Conservation (phyloP, 2,797 vertebrate species). For the Sebastes trivittatus region DNA sequence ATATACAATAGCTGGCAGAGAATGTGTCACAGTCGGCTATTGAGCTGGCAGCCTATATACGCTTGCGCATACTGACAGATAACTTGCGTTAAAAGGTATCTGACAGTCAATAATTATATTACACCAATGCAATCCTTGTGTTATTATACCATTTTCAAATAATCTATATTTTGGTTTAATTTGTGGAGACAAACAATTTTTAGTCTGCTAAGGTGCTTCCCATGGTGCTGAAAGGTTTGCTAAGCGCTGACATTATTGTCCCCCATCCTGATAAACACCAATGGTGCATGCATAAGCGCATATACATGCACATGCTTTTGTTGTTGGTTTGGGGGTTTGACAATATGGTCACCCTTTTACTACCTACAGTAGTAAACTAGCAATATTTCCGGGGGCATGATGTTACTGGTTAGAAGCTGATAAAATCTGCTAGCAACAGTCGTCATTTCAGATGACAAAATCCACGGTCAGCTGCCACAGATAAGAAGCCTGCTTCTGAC, state of each 20-base stretch:
- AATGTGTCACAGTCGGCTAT: not conserved
- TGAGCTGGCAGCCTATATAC: accelerated
- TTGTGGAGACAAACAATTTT: too few relatives aligned
- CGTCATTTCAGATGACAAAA: not conserved
- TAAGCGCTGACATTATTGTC: too few relatives aligned
- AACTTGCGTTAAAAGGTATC: too few relatives aligned
- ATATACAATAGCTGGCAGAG: not conserved
- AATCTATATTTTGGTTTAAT: too few relatives aligned
- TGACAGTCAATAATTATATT: too few relatives aligned
- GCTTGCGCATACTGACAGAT: too few relatives aligned
- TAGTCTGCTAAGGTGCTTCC: accelerated
- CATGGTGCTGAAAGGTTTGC: too few relatives aligned
- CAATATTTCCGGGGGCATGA: not conserved
- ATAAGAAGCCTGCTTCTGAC: not conserved
- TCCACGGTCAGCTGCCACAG: not conserved
- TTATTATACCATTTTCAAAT: too few relatives aligned
- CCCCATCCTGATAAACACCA: too few relatives aligned
- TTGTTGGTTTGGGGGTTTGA: not conserved
- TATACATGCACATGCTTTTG: too few relatives aligned
- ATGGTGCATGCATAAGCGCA: too few relatives aligned
- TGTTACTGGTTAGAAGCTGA: not conserved
- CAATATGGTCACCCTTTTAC: not conserved
- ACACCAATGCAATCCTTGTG: too few relatives aligned
- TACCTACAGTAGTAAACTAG: not conserved
- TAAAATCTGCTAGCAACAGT: not conserved